Evolutionary conservation across 2,888 invertebrate genomes (phyloP), one percentile per base, ranked within the genome.

Genomic region (Leuctra nigra): DNA sequence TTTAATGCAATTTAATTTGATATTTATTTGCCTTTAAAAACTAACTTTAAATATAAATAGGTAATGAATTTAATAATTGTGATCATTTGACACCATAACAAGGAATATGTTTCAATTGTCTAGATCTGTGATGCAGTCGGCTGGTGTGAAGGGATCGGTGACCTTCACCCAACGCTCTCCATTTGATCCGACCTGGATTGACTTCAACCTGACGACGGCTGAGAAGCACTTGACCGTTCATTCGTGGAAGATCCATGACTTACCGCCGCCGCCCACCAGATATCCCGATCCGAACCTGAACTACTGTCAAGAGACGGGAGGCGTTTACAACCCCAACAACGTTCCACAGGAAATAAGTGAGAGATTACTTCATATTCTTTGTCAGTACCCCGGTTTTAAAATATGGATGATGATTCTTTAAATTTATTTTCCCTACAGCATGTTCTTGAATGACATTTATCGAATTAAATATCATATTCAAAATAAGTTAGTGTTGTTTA

Each of bases 101-200:
- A n/a, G n/a, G n/a, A n/a, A n/a, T n/a, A n/a, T n/a, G n/a, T n/a
- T n/a, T n/a, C n/a, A n/a, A n/a, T n/a, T 50, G 70, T 70, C 35
- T 68, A 89, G 91, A 69, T 78, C 82, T 1, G 70, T 86, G 11
- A 79, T 91, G 23, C 85, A 87, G 70, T 79, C 83, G 56, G 83
- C 85, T 39, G 93, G 93, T 3, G 83, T 94, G 20, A 83, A 81
- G 66, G 94, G 94, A 0, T 81, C 84, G 53, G 77, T 95, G 1
- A 82, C 80, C 9, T 79, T 95, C 59, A 79, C 76, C 0, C 94
- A 94, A 71, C 80, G 84, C 29, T 89, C 90, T 0, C 86, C 84
- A 22, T 91, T 88, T 69, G 87, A 92, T 70, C 88, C 91, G 0
- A 91, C 91, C 0, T 87, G 86, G 76, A 74, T 86, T 0, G 84